Percentiles rank a stretch among this genome's conserved stretches.
phyloP scores from a whole-genome alignment of 2,797 vertebrate species.

The Enteromius treurensis region DNA sequence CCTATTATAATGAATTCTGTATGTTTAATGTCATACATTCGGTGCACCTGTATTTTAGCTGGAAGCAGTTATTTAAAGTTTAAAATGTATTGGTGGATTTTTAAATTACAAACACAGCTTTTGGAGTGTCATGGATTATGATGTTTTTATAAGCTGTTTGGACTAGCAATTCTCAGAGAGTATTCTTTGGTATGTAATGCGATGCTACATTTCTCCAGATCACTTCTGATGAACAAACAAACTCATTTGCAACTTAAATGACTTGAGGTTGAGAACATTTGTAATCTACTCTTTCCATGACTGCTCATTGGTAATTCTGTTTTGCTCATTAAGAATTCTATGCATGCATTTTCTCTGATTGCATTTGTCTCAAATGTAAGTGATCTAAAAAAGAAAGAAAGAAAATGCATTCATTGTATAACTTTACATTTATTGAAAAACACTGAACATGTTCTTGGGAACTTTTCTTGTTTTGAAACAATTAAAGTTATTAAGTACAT shows the following conservation, averaged over 20 bases:
- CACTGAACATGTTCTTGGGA: background rate
- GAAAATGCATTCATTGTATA: background rate
- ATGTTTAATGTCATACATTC: background rate
- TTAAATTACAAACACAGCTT: background rate
- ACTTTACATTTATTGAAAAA: background rate
- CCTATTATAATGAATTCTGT: slow-evolving; percentile 17
- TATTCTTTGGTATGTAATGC: background rate
- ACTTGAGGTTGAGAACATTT: background rate
- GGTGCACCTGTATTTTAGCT: background rate
- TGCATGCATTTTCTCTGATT: background rate
- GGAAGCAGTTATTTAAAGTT: background rate
- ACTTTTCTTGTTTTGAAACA: background rate
- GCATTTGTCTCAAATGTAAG: background rate
- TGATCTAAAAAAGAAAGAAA: background rate
- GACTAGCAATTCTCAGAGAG: background rate
- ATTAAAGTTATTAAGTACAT: background rate
- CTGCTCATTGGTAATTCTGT: background rate
- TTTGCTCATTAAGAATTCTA: background rate
- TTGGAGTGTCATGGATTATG: background rate
- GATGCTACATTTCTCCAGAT: background rate
- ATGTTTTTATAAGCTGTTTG: background rate
- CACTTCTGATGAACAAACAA: background rate
- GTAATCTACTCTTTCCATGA: background rate
- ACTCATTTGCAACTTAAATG: background rate
- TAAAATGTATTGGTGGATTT: background rate